Evolutionary conservation across 2,113 vertebrate genomes (phyloP), one percentile per base, ranked within the genome.

Genomic region (Lethenteron reissneri): DNA sequence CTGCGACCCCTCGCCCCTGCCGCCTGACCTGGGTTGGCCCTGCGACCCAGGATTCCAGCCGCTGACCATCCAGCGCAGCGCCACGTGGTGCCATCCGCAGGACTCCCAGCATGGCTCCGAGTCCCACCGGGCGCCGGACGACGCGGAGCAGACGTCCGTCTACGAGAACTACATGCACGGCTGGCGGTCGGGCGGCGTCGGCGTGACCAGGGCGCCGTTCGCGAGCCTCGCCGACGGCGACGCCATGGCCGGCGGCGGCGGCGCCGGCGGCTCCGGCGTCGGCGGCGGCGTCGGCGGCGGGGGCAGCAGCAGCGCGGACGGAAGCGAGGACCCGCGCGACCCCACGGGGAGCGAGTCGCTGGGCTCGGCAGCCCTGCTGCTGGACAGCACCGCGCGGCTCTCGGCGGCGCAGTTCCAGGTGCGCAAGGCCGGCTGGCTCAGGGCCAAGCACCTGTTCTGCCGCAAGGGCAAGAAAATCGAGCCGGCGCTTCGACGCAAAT

Each of bases 401-500:
- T 41, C 41, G 41, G 41, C 41, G 41, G 41, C 41, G 5, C 91
- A 92, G 76, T 92, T 92, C 2, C 87, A 95, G 78, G 88, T 99
- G 15, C 83, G 94, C 12, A 86, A 89, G 76, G 92, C 91, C 0
- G 94, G 94, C 1, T 92, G 88, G 88, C 86, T 99, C 58, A 90
- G 86, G 77, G 97, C 96, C 78, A 99, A 97, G 74, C 87, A 90
- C 10, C 80, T 99, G 0, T 78, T 96, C 76, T 89, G 87, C 76
- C 89, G 92, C 80, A 97, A 96, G 77, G 92, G 95, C 76, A 86
- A 87, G 76, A 99, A 94, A 75, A 83, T 96, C 77, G 92, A 97
- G 77, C 79, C 95, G 75, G 86, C 92, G 75, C 81, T 83, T 3
- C 83, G 91, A 2, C 84, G 88, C 75, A 92, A 85, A 71, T 99